These are phyloP conservation scores for Cryptotis parvus DNA, from an alignment of 2,113 vertebrate species.

Conservation along the genomic window DNA sequence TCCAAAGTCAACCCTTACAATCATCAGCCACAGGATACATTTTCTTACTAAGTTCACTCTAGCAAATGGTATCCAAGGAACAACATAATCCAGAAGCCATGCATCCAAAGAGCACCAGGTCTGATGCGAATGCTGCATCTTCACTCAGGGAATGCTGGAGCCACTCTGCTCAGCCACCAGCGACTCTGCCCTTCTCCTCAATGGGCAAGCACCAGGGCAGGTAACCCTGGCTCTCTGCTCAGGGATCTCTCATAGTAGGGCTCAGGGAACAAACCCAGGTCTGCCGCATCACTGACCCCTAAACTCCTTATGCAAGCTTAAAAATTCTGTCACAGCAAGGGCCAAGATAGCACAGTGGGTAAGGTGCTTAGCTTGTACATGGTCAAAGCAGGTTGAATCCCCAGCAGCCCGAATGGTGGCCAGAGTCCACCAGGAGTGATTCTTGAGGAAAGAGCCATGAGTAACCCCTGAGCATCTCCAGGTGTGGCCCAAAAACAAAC, in stretches of 20 bases:
- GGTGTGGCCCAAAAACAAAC: too few species aligned
- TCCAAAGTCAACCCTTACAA: background rate
- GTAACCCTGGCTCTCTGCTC: background rate
- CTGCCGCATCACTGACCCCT: too few species aligned
- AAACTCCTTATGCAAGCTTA: too few species aligned
- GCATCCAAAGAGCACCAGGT: background rate
- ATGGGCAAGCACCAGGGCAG: background rate
- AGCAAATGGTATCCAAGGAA: background rate
- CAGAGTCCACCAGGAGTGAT: too few species aligned
- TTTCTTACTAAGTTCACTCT: background rate
- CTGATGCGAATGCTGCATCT: background rate
- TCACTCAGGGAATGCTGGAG: background rate
- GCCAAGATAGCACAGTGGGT: too few species aligned
- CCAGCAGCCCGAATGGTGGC: too few species aligned
- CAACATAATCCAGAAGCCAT: background rate
- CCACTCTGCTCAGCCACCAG: background rate
- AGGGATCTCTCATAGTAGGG: background rate
- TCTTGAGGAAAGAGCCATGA: too few species aligned
- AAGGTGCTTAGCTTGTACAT: too few species aligned
- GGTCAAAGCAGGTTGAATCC: too few species aligned
- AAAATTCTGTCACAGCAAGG: too few species aligned
- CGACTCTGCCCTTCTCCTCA: background rate
- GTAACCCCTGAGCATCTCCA: too few species aligned
- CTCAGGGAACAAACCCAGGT: background rate
- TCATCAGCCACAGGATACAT: background rate